A percentile compares a stretch with the other conserved stretches of the same genome.
phyloP scores from a whole-genome alignment of 2,888 invertebrate genomes.

The Alsophila aescularia region DNA sequence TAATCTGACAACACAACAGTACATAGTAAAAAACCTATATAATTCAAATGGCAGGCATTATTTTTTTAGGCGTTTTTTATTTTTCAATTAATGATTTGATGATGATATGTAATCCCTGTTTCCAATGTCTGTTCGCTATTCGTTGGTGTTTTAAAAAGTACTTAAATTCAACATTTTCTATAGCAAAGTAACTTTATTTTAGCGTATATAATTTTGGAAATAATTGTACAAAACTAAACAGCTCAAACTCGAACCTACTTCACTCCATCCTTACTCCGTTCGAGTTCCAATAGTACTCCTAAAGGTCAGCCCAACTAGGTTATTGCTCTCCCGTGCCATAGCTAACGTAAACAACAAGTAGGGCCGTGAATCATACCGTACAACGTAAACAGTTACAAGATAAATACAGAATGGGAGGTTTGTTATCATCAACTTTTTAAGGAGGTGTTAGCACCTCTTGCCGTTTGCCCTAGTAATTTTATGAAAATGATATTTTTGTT shows the following conservation, averaged over 20 bases:
- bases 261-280: background rate
- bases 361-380: slow-evolving; percentile 16
- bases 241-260: background rate
- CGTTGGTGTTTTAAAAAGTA: no score
- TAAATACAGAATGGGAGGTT: slow-evolving; percentile 3
- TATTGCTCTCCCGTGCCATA: slow-evolving; percentile 16
- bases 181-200: no score
- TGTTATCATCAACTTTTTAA: slow-evolving; percentile 1
- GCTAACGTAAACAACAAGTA: slow-evolving; percentile 14
- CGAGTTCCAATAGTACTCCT: slow-evolving; percentile 12
- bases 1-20: no score
- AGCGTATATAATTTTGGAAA: background rate
- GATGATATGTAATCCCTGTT: no score
- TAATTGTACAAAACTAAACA: background rate
- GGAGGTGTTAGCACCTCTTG: slow-evolving; percentile 3
- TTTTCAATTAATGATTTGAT: no score
- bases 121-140: no score
- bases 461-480: no score
- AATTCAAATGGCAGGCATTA: no score
- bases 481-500: background rate
- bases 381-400: slow-evolving; percentile 12
- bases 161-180: no score
- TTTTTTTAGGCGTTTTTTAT: no score
- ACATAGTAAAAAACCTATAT: no score
- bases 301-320: slow-evolving; percentile 24